Conservation (phyloP, 2,797 vertebrate species). For the Nyctibius grandis region DNA sequence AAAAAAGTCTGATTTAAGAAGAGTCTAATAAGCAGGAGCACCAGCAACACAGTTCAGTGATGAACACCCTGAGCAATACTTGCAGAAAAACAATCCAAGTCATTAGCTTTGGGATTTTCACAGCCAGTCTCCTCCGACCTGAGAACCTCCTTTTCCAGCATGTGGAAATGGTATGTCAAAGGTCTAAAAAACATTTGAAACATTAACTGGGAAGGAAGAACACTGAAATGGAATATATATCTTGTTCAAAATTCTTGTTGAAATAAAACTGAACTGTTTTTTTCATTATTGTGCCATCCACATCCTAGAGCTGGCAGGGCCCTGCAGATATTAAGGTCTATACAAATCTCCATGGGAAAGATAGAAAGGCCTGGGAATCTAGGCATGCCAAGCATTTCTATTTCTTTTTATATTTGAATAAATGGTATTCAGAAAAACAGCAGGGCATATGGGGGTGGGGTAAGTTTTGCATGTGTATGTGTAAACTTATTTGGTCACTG, state of each 20-base stretch:
- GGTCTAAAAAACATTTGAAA: background rate
- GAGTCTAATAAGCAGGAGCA: background rate
- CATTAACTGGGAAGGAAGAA: background rate
- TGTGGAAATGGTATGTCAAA: background rate
- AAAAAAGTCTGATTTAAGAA: background rate
- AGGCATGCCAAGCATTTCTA: background rate
- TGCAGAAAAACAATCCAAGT: background rate
- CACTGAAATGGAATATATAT: background rate
- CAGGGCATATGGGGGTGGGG: rapidly evolving
- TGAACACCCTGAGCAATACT: background rate
- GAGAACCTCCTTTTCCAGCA: background rate
- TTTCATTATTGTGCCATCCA: background rate
- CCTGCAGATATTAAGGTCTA: background rate
- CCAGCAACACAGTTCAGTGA: background rate
- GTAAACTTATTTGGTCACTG: background rate
- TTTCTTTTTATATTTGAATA: background rate
- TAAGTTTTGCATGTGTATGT: no score
- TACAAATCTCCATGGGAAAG: background rate
- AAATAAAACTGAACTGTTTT: background rate
- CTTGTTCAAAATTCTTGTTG: background rate
- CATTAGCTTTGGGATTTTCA: background rate
- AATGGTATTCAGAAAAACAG: background rate
- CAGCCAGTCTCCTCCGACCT: background rate
- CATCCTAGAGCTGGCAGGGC: background rate
- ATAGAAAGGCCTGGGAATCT: background rate